phyloP scores from a whole-genome alignment of 2,888 invertebrate genomes.

The Acronicta alni region DNA sequence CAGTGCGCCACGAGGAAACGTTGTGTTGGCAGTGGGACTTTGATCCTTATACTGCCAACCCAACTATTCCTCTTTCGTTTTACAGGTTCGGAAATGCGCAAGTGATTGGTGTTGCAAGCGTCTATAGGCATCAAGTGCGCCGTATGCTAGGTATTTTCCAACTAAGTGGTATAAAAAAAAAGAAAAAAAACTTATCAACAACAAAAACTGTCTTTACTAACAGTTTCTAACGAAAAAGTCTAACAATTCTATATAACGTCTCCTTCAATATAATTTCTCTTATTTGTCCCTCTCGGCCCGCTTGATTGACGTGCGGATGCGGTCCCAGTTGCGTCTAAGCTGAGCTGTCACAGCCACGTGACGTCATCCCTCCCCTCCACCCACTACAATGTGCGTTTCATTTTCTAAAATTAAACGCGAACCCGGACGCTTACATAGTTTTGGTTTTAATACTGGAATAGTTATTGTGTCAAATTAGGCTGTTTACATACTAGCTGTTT shows the following conservation, averaged over 20 bases:
- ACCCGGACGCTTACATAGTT: slow-evolving; percentile 45
- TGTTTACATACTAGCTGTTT: no score
- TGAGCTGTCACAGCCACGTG: slow-evolving; percentile 72
- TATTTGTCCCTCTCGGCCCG: slow-evolving; percentile 43
- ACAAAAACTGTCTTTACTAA: no score
- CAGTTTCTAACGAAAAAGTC: slow-evolving; percentile 18
- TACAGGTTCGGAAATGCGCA: no score
- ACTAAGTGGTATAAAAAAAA: no score
- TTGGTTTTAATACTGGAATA: slow-evolving; percentile 49
- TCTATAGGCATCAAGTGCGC: no score
- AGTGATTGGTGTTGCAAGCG: no score
- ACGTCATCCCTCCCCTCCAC: slow-evolving; percentile 42
- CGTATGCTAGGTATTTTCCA: no score
- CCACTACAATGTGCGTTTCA: slow-evolving; percentile 64
- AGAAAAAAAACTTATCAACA: no score
- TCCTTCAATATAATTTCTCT: slow-evolving; percentile 49
- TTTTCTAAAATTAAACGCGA: slow-evolving; percentile 57
- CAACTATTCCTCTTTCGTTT: no score
- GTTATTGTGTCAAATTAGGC: background rate
- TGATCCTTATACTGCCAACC: no score
- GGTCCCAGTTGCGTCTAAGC: slow-evolving; percentile 66
- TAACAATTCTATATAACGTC: slow-evolving; percentile 39
- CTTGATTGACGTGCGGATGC: slow-evolving; percentile 68
- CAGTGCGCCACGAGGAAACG: no score
- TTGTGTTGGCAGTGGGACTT: no score